Percentiles rank a stretch among this genome's conserved stretches.
Conservation (phyloP, 2,113 vertebrate genomes). For the Seriola quinqueradiata region DNA sequence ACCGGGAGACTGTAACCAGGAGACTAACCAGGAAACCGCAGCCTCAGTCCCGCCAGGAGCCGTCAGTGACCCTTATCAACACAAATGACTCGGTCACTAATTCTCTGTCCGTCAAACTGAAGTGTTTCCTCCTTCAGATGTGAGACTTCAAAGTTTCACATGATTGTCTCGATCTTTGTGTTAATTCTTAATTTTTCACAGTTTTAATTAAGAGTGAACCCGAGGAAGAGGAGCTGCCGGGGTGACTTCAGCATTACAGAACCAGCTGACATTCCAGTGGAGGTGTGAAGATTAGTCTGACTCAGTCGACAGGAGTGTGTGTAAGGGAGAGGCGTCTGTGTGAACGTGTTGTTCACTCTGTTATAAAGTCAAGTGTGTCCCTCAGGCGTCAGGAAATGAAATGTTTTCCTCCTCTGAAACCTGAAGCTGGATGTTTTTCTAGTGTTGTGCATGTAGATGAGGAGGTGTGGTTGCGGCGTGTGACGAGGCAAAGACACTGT, state of each 20-base stretch:
- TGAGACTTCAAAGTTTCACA: constrained; percentile 12
- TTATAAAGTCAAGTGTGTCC: too few relatives aligned
- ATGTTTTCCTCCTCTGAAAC: not conserved
- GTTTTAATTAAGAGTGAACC: constrained; percentile 38
- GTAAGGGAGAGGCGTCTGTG: too few relatives aligned
- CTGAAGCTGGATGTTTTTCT: not conserved
- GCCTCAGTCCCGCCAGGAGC: not conserved
- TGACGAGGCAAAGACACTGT: not conserved
- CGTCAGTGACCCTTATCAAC: not conserved
- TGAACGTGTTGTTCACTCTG: too few relatives aligned
- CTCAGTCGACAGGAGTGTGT: too few relatives aligned
- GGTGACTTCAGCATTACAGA: constrained; percentile 14
- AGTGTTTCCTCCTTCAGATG: constrained; percentile 25
- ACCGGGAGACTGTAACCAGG: not conserved
- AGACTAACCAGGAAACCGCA: not conserved
- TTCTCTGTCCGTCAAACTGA: not conserved
- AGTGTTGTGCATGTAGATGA: not conserved
- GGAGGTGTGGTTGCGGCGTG: not conserved
- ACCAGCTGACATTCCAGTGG: too few relatives aligned
- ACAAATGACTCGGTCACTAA: constrained; percentile 5
- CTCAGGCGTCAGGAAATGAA: too few relatives aligned
- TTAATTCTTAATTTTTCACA: constrained; percentile 38
- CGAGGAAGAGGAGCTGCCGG: constrained; percentile 5
- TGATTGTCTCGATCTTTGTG: too few relatives aligned
- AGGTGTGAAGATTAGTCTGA: too few relatives aligned